Base-by-base conservation (phyloP, 2,888 invertebrate species). In the Acanthopleura granulata region DNA sequence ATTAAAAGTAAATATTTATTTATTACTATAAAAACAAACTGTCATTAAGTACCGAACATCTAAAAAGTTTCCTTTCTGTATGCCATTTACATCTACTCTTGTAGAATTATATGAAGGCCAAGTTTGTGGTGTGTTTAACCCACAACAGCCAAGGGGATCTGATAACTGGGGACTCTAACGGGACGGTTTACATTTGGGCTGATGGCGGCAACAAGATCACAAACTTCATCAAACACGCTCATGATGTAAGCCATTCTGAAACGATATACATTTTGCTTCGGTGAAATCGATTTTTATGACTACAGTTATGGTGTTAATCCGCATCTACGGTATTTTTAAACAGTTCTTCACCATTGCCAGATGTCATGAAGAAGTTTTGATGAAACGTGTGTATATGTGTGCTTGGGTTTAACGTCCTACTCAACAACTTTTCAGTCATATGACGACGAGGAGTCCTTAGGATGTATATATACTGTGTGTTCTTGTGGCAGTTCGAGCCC, bases 151-250 rank as follows among this genome's bases (percentile, higher is more conserved):
- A 78, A 51, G 89, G 89, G 0, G 88, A 89, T 72, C 79, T 89
- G 11, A 80, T 89, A 14, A 89, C 89, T 0, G 89, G 89, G 0
- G 89, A 89, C 77, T 89, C 89, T 11, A 89, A 89, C 75, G 89
- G 89, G 57, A 89, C 88, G 11, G 84, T 90, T 25, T 89, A 90
- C 76, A 81, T 89, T 22, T 90, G 89, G 88, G 87, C 84, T 1
- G 81, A 85, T 62, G 85, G 85, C 1, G 85, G 85, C 16, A 87
- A 87, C 75, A 83, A 78, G 70, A 86, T 89, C 76, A 86, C 85
- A 18, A 89, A 89, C 80, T 85, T 84, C 75, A 82, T 89, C 77
- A 89, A 89, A 75, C 90, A 90, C 79, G 88, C 86, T 0, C 90
- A 90, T 78, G 87, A 89, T 73, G 90, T 89, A 78, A 79, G 86